Evolutionary conservation across 2,113 vertebrate species (phyloP).

Genomic region (Chionodraco myersi): DNA sequence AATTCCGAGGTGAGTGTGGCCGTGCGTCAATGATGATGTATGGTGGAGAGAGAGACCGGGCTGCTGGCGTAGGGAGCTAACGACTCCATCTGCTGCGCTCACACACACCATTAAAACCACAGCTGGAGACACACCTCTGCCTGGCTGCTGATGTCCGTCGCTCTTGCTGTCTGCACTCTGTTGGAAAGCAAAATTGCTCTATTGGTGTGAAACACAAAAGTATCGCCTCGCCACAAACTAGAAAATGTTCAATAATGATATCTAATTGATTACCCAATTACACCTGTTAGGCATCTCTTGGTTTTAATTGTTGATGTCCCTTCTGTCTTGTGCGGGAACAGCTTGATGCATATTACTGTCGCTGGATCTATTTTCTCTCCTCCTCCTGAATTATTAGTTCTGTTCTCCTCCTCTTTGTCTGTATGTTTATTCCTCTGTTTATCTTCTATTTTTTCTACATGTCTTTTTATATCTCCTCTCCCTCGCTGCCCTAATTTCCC

Average conservation of each 20-base stretch:
- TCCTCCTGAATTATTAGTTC: constrained; percentile 31
- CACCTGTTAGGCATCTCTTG: constrained; percentile 40
- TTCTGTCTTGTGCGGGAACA: constrained; percentile 58
- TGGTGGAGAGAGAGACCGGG: constrained; percentile 48
- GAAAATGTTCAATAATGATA: not conserved
- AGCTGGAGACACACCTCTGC: constrained; percentile 76
- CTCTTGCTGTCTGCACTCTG: not conserved
- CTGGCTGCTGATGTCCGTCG: constrained; percentile 26
- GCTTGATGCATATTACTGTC: constrained; percentile 58
- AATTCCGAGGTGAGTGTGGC: constrained; percentile 37
- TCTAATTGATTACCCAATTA: constrained; percentile 25
- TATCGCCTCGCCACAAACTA: constrained; percentile 4
- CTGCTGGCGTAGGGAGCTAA: constrained; percentile 66
- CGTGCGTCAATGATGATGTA: constrained; percentile 53
- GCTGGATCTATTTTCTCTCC: constrained; percentile 45
- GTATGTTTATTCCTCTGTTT: constrained; percentile 56
- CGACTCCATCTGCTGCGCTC: constrained; percentile 77
- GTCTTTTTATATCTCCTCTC: constrained; percentile 29
- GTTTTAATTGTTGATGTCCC: constrained; percentile 62
- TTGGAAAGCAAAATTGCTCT: constrained; percentile 8
- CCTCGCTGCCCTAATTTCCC: constrained; percentile 53
- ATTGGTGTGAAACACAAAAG: constrained; percentile 8
- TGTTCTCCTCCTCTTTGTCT: constrained; percentile 45
- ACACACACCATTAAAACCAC: constrained; percentile 77
- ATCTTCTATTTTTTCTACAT: constrained; percentile 28